phyloP scores from a whole-genome alignment of 2,797 vertebrate genomes.

The Periparus ater region DNA sequence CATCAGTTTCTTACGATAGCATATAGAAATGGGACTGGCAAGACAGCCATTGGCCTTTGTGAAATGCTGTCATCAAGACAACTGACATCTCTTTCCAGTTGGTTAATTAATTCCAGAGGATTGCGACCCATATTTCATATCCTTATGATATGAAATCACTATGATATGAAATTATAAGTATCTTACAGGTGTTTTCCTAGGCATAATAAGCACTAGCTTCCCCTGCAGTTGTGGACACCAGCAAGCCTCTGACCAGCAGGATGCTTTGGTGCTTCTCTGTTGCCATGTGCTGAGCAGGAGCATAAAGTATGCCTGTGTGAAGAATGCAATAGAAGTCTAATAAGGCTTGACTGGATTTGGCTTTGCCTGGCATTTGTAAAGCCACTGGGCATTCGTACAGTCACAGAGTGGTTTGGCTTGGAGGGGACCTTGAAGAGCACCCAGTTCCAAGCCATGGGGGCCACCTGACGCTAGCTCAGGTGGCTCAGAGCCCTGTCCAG shows the following conservation, averaged over 20 bases:
- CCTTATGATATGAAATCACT: neutral
- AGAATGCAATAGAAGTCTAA: neutral
- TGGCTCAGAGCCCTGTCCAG: neutral
- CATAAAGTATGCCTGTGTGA: neutral
- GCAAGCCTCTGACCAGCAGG: neutral
- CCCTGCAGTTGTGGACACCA: neutral
- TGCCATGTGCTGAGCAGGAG: neutral
- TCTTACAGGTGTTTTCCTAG: neutral
- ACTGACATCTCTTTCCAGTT: neutral
- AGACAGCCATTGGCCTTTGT: neutral
- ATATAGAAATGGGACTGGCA: neutral
- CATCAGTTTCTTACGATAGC: neutral
- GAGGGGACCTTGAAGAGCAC: neutral
- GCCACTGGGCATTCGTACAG: neutral
- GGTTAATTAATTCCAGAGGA: neutral
- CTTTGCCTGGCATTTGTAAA: neutral
- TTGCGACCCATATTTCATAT: neutral
- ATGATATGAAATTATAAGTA: neutral
- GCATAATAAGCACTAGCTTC: neutral
- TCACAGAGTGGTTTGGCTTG: neutral
- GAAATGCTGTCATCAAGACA: conserved; percentile 6
- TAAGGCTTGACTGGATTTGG: neutral
- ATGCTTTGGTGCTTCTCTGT: neutral
- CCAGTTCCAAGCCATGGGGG: neutral
- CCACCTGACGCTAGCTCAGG: no score